A percentile compares a stretch with the other conserved stretches of the same genome.
phyloP scores from a whole-genome alignment of 2,888 invertebrate species.

The Blera fallax region DNA sequence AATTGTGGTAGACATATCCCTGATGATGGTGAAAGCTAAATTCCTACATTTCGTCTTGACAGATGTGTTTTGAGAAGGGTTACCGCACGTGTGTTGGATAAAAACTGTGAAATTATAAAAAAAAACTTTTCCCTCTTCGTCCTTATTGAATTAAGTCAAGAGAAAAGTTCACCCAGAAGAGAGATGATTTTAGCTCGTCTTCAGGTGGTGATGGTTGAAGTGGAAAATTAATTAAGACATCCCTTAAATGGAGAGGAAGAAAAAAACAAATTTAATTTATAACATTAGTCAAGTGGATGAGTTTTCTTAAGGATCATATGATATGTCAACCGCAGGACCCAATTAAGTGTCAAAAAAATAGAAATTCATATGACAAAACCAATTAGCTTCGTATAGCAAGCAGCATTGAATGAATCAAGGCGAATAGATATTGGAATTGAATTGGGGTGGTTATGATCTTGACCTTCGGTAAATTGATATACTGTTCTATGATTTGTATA shows the following conservation, averaged over 20 bases:
- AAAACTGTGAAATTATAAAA: not conserved
- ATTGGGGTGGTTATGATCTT: not conserved
- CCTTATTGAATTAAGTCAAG: not conserved
- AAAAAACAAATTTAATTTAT: not conserved
- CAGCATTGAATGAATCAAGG: not conserved
- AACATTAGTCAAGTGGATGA: not conserved
- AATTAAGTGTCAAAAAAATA: not conserved
- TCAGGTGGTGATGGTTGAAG: not conserved
- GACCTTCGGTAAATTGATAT: conserved; percentile 7
- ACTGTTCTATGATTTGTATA: not conserved
- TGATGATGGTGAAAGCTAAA: not conserved
- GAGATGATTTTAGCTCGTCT: not conserved
- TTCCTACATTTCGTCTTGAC: not conserved
- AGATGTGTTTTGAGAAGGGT: not conserved
- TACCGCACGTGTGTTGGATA: not conserved
- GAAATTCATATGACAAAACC: conserved; percentile 1
- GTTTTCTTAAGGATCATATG: not conserved
- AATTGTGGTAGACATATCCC: not conserved
- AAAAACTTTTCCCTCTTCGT: not conserved
- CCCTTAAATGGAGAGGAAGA: not conserved
- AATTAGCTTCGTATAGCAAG: conserved; percentile 5
- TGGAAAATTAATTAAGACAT: not conserved
- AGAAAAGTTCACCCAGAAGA: not conserved
- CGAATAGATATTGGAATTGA: not conserved
- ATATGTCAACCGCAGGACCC: not conserved